A percentile compares a stretch with the other conserved stretches of the same genome.
These are phyloP conservation scores for Microdon myrmicae DNA, from an alignment of 2,888 invertebrate species.

Conservation along the genomic window DNA sequence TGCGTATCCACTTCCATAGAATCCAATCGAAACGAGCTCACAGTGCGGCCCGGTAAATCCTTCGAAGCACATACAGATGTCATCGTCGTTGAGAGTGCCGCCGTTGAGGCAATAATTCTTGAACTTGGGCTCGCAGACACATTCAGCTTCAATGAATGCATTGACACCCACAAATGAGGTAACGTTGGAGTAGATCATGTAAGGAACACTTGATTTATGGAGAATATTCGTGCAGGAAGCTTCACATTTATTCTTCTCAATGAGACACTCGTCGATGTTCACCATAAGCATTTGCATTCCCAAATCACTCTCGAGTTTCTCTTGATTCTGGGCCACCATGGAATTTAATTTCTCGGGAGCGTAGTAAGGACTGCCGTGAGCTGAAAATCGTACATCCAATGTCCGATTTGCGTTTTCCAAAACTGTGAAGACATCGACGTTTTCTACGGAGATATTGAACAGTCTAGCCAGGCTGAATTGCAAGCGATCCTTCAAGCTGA, in stretches of 20 bases:
- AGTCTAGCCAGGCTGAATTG: slow-evolving; percentile 74
- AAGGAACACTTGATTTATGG: slow-evolving; percentile 77
- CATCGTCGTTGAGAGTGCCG: slow-evolving; percentile 73
- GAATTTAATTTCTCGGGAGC: slow-evolving; percentile 88
- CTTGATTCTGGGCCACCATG: slow-evolving; percentile 78
- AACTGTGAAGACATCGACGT: slow-evolving; percentile 95
- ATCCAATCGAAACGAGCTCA: slow-evolving; percentile 87
- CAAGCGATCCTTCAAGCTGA: slow-evolving; percentile 65
- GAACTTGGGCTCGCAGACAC: slow-evolving; percentile 71
- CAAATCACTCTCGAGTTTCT: slow-evolving; percentile 77
- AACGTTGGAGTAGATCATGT: slow-evolving; percentile 89
- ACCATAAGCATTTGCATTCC: slow-evolving; percentile 84
- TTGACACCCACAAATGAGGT: slow-evolving; percentile 95
- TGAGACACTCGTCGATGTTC: slow-evolving; percentile 89
- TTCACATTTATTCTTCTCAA: slow-evolving; percentile 76
- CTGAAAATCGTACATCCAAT: slow-evolving; percentile 89
- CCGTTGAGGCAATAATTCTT: slow-evolving; percentile 80
- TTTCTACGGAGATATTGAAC: slow-evolving; percentile 80
- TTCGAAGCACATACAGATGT: slow-evolving; percentile 81
- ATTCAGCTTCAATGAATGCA: slow-evolving; percentile 83
- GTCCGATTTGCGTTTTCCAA: slow-evolving; percentile 73
- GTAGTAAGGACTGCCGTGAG: slow-evolving; percentile 94
- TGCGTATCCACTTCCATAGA: slow-evolving; percentile 91
- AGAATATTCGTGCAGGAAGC: slow-evolving; percentile 85
- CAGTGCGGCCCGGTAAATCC: slow-evolving; percentile 89